A percentile compares a stretch with the other conserved stretches of the same genome.
phyloP scores from a whole-genome alignment of 2,888 invertebrate species.

The Lycia hirtaria region DNA sequence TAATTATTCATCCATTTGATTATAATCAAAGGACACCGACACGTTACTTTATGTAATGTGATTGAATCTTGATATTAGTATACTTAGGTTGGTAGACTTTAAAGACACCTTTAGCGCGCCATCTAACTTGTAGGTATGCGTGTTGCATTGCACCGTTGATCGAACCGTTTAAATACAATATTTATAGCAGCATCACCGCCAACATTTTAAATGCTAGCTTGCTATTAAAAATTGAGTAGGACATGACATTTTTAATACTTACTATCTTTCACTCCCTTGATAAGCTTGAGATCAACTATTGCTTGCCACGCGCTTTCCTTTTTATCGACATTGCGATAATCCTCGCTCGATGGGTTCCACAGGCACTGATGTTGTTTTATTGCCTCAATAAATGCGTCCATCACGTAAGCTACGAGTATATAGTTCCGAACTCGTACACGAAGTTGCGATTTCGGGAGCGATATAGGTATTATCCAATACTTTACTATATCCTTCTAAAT shows the following conservation, averaged over 20 bases:
- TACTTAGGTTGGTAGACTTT: too few species aligned
- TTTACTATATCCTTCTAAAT: too few species aligned
- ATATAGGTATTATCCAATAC: too few species aligned
- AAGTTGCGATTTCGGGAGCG: not conserved
- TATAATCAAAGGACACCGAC: too few species aligned
- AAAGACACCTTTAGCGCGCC: too few species aligned
- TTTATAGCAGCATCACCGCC: not conserved
- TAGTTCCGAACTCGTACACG: not conserved
- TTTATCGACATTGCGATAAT: not conserved
- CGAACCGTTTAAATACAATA: too few species aligned
- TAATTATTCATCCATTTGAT: too few species aligned
- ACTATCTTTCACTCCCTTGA: not conserved
- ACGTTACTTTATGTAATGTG: too few species aligned
- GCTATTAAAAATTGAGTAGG: slow-evolving; percentile 2
- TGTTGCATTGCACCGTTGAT: too few species aligned
- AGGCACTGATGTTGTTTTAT: not conserved
- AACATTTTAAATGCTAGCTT: not conserved
- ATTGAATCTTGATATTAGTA: too few species aligned
- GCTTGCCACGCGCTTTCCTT: slow-evolving; percentile 1
- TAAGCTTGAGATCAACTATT: not conserved
- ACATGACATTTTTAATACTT: not conserved
- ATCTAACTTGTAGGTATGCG: too few species aligned
- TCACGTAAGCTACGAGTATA: not conserved
- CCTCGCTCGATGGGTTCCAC: not conserved
- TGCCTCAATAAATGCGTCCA: slow-evolving; percentile 3